phyloP scores from a whole-genome alignment of 2,888 invertebrate species.

The Sminthurides aquaticus region DNA sequence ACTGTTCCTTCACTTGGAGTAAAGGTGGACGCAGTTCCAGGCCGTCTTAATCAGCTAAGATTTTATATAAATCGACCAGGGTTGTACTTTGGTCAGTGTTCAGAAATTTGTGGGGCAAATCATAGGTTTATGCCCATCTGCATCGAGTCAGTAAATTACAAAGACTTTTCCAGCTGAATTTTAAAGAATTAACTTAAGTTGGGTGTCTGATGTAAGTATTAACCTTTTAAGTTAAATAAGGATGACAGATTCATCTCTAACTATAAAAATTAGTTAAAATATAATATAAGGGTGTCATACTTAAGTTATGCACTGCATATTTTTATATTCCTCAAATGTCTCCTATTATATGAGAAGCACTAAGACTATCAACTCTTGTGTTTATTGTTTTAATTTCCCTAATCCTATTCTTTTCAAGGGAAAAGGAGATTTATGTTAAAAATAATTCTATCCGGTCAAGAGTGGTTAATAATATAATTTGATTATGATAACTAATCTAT shows the following conservation, averaged over 20 bases:
- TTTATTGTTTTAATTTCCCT: neutral
- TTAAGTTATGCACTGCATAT: slow-evolving; percentile 57
- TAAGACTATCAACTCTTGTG: neutral
- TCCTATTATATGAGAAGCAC: slow-evolving; percentile 51
- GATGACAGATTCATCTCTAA: slow-evolving; percentile 56
- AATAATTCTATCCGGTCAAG: too few relatives aligned
- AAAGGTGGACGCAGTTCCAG: slow-evolving; percentile 60
- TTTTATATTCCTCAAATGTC: slow-evolving; percentile 64
- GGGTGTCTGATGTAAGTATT: slow-evolving; percentile 61
- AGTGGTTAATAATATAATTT: slow-evolving; percentile 46
- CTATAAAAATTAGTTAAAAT: slow-evolving; percentile 54
- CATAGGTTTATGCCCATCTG: slow-evolving; percentile 73
- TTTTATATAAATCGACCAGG: slow-evolving; percentile 59
- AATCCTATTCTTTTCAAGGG: neutral
- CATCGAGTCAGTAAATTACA: slow-evolving; percentile 55
- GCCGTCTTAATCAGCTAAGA: slow-evolving; percentile 52
- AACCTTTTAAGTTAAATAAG: slow-evolving; percentile 63
- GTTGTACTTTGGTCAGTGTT: slow-evolving; percentile 66
- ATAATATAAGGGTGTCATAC: slow-evolving; percentile 61
- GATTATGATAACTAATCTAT: slow-evolving; percentile 63
- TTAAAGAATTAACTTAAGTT: slow-evolving; percentile 49
- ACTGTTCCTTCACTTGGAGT: slow-evolving; percentile 57
- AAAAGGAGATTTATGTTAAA: too few relatives aligned
- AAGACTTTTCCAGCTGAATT: slow-evolving; percentile 57
- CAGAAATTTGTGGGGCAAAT: slow-evolving; percentile 72